Evolutionary conservation across 2,888 invertebrate species (phyloP).

Genomic region (Drosophila lacicola): DNA sequence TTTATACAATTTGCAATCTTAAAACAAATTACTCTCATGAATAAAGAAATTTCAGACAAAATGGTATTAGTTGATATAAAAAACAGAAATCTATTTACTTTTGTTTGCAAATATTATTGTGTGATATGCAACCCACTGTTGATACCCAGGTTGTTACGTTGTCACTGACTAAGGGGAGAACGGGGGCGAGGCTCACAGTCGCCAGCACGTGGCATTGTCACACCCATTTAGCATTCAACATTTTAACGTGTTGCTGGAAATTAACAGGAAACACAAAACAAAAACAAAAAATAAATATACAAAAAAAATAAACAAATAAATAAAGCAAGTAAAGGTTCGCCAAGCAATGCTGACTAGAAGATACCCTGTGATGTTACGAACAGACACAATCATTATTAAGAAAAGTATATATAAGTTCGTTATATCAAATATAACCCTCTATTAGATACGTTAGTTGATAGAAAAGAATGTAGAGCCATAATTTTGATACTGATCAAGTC

Average conservation of each 20-base stretch:
- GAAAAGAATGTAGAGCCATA: too few species aligned
- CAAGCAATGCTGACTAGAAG: background rate
- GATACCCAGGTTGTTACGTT: slow-evolving; percentile 25
- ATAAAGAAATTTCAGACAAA: background rate
- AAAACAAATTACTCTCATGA: background rate
- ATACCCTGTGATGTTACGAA: background rate
- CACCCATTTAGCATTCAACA: slow-evolving; percentile 59
- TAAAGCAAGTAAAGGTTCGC: slow-evolving; percentile 3
- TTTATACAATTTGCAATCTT: background rate
- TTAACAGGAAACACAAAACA: slow-evolving; percentile 51
- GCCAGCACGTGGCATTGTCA: slow-evolving; percentile 67
- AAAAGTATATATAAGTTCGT: background rate
- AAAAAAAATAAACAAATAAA: slow-evolving; percentile 13
- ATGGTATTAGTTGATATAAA: background rate
- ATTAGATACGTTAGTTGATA: background rate
- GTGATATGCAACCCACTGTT: slow-evolving; percentile 21
- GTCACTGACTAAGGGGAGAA: slow-evolving; percentile 8
- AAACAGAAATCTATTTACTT: background rate
- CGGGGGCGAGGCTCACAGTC: slow-evolving; percentile 27
- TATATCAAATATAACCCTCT: too few species aligned
- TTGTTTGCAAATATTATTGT: background rate
- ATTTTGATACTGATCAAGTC: too few species aligned
- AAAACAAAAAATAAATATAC: background rate
- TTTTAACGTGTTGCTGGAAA: slow-evolving; percentile 65
- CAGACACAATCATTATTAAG: background rate